Evolutionary conservation across 2,888 invertebrate genomes (phyloP).

Genomic region (Pammene aurita): DNA sequence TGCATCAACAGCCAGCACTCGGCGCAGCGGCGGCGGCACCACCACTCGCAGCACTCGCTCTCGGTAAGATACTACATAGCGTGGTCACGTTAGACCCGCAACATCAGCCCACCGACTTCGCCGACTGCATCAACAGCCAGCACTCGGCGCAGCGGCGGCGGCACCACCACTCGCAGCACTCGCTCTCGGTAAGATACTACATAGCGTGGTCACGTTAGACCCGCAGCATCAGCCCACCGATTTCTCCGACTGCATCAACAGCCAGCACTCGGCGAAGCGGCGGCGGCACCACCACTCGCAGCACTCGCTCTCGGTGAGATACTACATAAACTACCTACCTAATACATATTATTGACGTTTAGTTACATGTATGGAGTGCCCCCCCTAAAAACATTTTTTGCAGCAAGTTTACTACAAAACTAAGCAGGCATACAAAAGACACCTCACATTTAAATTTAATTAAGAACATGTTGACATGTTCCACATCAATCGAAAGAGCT

Average conservation of each 20-base stretch:
- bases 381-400: too few species aligned
- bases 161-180: constrained; percentile 59
- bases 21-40: too few species aligned
- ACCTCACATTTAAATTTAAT: too few species aligned
- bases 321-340: not conserved
- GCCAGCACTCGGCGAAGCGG: constrained; percentile 80
- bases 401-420: too few species aligned
- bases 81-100: constrained; percentile 45
- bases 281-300: constrained; percentile 75
- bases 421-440: too few species aligned
- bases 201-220: too few species aligned
- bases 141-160: constrained; percentile 54
- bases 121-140: constrained; percentile 84
- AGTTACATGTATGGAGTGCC: too few species aligned
- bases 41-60: constrained; percentile 65
- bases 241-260: constrained; percentile 84
- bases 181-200: constrained; percentile 58
- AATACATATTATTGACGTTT: too few species aligned
- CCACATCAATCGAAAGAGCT: too few species aligned
- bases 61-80: constrained; percentile 51
- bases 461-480: too few species aligned
- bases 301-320: not conserved
- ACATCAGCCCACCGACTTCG: constrained; percentile 79
- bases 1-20: constrained; percentile 54
- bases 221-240: constrained; percentile 72